phyloP scores from a whole-genome alignment of 92 coral and sea anemone genomes.

The Epizoanthus scotinus region DNA sequence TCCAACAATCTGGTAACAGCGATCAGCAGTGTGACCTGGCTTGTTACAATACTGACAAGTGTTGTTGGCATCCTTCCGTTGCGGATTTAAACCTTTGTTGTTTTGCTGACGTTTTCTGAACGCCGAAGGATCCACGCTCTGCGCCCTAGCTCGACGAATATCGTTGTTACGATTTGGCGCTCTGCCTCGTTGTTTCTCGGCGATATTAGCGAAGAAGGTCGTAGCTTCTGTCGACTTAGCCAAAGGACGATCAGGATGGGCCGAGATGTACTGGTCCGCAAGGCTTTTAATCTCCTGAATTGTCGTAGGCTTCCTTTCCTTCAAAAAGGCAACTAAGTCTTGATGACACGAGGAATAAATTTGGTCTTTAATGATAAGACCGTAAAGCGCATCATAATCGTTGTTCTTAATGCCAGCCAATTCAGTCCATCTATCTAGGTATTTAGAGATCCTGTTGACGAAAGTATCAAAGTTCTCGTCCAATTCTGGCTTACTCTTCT shows the following conservation, averaged over 20 bases:
- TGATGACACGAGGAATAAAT: slow-evolving; percentile 3
- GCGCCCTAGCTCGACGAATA: not conserved
- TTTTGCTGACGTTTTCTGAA: not conserved
- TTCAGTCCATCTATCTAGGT: slow-evolving; percentile 1
- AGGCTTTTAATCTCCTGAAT: not conserved
- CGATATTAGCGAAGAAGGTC: slow-evolving; percentile 1
- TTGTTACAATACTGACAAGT: slow-evolving; percentile 3
- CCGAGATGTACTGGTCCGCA: not conserved
- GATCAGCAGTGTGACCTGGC: slow-evolving; percentile 12
- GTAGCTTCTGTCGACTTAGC: not conserved
- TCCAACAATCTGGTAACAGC: slow-evolving; percentile 2
- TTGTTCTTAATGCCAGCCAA: not conserved
- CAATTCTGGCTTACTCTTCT: not conserved
- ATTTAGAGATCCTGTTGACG: slow-evolving; percentile 3
- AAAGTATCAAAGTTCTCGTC: slow-evolving; percentile 3
- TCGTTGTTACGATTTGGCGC: not conserved
- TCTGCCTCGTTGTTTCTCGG: not conserved
- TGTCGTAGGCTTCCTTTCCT: not conserved
- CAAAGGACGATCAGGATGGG: slow-evolving; percentile 11
- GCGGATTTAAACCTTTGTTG: not conserved
- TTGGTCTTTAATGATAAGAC: not conserved
- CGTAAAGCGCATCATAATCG: not conserved
- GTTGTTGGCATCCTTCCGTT: too few relatives aligned
- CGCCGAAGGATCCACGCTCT: not conserved
- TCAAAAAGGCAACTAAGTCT: slow-evolving; percentile 1